A percentile compares a stretch with the other conserved stretches of the same genome.
phyloP scores from a whole-genome alignment of 1,140 invertebrate species.

The Maniola jurtina region DNA sequence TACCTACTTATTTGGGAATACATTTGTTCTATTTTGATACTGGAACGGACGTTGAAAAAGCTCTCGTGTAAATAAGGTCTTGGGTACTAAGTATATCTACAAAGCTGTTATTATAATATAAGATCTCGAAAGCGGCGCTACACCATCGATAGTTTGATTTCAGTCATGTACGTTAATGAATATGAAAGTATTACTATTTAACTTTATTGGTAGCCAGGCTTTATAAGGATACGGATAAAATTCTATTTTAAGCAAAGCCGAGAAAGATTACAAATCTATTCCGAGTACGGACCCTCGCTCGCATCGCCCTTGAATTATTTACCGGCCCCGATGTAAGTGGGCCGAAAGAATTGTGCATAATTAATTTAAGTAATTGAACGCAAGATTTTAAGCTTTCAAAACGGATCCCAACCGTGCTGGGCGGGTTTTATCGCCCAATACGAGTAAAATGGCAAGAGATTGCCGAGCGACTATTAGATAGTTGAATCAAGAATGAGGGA shows the following conservation, averaged over 20 bases:
- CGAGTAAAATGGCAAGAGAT: conserved; percentile 22
- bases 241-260: conserved; percentile 12
- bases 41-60: too few species aligned
- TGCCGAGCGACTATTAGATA: conserved; percentile 57
- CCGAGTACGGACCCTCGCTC: conserved; percentile 52
- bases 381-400: conserved; percentile 30
- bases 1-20: too few species aligned
- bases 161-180: too few species aligned
- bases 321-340: conserved; percentile 51
- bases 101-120: too few species aligned
- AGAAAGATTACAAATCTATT: conserved; percentile 49
- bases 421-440: conserved; percentile 23
- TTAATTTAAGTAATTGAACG: conserved; percentile 39
- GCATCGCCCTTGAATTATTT: conserved; percentile 67
- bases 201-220: too few species aligned
- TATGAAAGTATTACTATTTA: too few species aligned
- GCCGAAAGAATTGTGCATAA: conserved; percentile 65
- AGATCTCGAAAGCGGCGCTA: too few species aligned
- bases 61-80: too few species aligned
- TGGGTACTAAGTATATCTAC: too few species aligned
- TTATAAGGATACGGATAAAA: conserved; percentile 29
- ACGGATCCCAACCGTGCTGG: conserved; percentile 34
- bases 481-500: conserved; percentile 68
- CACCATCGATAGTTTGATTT: too few species aligned
- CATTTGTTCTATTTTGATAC: too few species aligned